Conservation (phyloP, 37 sponge, comb jelly and placozoan species). For the Diacarnus erythraeanus region DNA sequence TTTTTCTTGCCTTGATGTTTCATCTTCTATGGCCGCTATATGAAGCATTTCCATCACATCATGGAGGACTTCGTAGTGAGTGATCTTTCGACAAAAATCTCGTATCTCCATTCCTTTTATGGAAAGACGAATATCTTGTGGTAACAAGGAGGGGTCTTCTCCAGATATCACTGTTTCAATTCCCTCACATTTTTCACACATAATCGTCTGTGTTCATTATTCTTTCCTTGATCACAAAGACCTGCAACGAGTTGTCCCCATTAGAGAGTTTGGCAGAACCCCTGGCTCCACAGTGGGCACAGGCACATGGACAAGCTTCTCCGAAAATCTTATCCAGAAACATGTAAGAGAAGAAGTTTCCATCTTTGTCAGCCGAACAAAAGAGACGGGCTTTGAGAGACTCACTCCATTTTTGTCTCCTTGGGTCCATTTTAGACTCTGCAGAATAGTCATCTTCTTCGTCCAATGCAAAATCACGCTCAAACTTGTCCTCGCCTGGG, state of each 20-base stretch:
- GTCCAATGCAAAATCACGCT: no score
- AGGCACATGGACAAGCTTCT: constrained; percentile 31
- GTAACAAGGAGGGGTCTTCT: constrained; percentile 11
- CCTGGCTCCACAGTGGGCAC: constrained; percentile 36
- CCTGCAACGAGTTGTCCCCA: constrained; percentile 16
- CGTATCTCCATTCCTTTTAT: constrained; percentile 37
- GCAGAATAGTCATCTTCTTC: no score
- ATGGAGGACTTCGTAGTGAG: constrained; percentile 58
- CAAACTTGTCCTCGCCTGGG: no score
- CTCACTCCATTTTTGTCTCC: constrained; percentile 14
- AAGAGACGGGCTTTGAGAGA: constrained; percentile 12
- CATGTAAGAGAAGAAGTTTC: constrained; percentile 42
- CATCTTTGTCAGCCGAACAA: constrained; percentile 24
- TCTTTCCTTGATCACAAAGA: constrained; percentile 45
- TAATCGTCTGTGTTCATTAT: constrained; percentile 26
- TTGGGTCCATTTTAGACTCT: not conserved
- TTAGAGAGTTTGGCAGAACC: constrained; percentile 9
- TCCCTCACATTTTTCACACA: constrained; percentile 40
- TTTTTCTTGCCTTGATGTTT: constrained; percentile 6
- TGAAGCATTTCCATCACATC: constrained; percentile 76
- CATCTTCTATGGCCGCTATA: constrained; percentile 60
- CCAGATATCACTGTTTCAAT: constrained; percentile 16
- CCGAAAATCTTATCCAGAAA: constrained; percentile 54
- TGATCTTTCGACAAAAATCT: constrained; percentile 42
- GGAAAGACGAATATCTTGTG: constrained; percentile 12